Conservation (phyloP, 2,113 vertebrate species). For the Oplegnathus fasciatus region DNA sequence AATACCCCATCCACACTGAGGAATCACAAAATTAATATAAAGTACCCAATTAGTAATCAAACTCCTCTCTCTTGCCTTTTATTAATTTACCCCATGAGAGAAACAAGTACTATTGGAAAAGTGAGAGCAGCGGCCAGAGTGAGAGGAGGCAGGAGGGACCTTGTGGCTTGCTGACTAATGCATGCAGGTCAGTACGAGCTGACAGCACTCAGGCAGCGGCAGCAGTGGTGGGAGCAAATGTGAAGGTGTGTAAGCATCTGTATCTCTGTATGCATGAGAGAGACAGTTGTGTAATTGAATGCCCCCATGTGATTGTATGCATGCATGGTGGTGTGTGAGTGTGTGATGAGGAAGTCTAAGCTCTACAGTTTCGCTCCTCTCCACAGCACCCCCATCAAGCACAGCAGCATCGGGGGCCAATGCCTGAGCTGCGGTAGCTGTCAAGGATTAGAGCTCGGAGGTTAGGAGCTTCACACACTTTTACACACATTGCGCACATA, state of each 20-base stretch:
- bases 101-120: conserved; percentile 50
- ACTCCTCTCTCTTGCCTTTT: conserved; percentile 47
- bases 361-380: conserved; percentile 39
- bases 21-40: conserved; percentile 46
- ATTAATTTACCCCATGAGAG: conserved; percentile 64
- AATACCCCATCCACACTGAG: conserved; percentile 30
- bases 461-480: conserved; percentile 53
- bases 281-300: conserved; percentile 55
- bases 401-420: conserved; percentile 19
- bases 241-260: conserved; percentile 39
- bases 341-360: conserved; percentile 47
- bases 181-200: conserved; percentile 65
- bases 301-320: conserved; percentile 34
- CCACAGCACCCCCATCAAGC: conserved; percentile 43
- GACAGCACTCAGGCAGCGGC: conserved; percentile 51
- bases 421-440: conserved; percentile 50
- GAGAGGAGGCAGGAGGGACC: conserved; percentile 28
- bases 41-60: conserved; percentile 55
- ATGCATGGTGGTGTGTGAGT: conserved; percentile 25
- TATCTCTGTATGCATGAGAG: conserved; percentile 48
- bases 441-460: conserved; percentile 63
- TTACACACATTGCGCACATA: conserved; percentile 18
- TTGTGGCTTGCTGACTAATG: conserved; percentile 61
- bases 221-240: not conserved
- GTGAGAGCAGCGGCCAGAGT: conserved; percentile 14